Evolutionary conservation across 2,797 vertebrate species (phyloP), one percentile per base, ranked within the genome.

Genomic region (Chelon auratus): DNA sequence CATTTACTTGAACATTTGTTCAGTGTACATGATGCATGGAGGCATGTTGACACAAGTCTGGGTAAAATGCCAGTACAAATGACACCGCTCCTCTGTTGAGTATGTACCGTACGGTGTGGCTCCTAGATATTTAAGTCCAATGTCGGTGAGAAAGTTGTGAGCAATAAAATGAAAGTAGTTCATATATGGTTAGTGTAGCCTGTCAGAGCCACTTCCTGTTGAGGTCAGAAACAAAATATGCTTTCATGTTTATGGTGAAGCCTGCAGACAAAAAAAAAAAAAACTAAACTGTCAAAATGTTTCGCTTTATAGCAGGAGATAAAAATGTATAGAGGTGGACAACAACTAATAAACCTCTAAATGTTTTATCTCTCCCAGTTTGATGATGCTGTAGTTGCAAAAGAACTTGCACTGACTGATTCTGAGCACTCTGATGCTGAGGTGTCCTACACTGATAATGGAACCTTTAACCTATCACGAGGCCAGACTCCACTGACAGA

Each of bases 341-440:
- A 15, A 2, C 2, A 69, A 30, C 43, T 36, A 42, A 26, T 37
- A 39, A 4, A 57, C 26, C 12, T 0, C 39, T 68, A 30, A 52
- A 26, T 74, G 47, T 40, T 48, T 1, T 88, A 43, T 68, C 39
- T 73, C 84, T 84, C 58, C 40, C 78, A 99, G 98, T 95, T 99
- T 91, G 97, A 99, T 75, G 97, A 98, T 77, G 96, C 94, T 0
- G 0, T 92, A 5, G 95, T 95, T 0, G 97, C 96, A 12, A 97
- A 95, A 86, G 97, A 98, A 70, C 89, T 99, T 22, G 93, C 96
- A 1, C 90, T 99, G 87, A 97, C 97, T 0, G 98, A 99, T 91
- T 99, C 97, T 0, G 98, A 99, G 80, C 98, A 99, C 84, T 99
- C 98, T 0, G 98, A 99, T 26, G 96, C 96, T 17, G 98, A 99